A percentile compares a stretch with the other conserved stretches of the same genome.
Evolutionary conservation across 2,888 invertebrate species (phyloP).

Genomic region (Pteria penguin): DNA sequence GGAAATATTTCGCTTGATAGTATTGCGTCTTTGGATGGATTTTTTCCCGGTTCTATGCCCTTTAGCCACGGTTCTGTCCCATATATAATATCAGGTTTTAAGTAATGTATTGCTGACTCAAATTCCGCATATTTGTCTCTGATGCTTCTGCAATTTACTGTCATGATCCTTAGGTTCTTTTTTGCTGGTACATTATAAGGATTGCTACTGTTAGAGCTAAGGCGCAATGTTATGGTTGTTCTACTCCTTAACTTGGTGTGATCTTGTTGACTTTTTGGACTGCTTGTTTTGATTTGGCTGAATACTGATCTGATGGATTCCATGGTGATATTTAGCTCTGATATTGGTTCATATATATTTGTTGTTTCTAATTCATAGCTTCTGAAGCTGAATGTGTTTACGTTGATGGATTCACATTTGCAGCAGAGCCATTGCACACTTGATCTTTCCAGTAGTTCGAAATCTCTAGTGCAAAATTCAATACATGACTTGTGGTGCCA

Average conservation of each 20-base stretch:
- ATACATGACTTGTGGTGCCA: no score
- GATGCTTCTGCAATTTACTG: constrained; percentile 42
- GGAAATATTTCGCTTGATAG: constrained; percentile 19
- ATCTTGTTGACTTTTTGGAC: background rate
- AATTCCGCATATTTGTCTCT: constrained; percentile 31
- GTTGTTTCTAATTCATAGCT: constrained; percentile 13
- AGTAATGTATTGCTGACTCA: constrained; percentile 33
- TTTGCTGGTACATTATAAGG: constrained; percentile 17
- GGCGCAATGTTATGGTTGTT: background rate
- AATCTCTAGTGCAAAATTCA: no score
- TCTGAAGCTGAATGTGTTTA: constrained; percentile 29
- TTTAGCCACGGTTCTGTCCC: constrained; percentile 51
- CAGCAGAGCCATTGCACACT: no score
- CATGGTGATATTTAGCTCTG: constrained; percentile 16
- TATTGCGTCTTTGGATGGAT: constrained; percentile 17
- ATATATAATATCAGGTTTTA: constrained; percentile 47
- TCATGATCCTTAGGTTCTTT: constrained; percentile 39
- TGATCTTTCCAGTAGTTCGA: no score
- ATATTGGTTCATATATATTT: constrained; percentile 26
- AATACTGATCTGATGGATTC: constrained; percentile 11
- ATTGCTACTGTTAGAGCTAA: background rate
- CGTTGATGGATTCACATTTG: constrained; percentile 41
- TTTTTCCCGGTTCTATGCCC: constrained; percentile 41
- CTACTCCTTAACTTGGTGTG: no score
- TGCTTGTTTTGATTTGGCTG: constrained; percentile 30